Base-by-base conservation (phyloP, 23 tunicate species). In the Ciona savignyi region DNA sequence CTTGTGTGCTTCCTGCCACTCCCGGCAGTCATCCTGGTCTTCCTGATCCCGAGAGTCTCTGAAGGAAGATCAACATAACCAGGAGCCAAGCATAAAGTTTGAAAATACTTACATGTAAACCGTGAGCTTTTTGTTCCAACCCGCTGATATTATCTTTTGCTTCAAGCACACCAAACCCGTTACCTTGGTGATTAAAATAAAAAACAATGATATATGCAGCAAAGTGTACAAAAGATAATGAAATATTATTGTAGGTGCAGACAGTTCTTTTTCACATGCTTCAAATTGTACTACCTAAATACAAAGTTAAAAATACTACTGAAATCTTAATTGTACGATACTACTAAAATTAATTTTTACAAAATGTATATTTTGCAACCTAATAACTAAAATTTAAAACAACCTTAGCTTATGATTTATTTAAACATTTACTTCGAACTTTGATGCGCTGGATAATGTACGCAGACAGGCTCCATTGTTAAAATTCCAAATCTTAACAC, bases 401-500 rank as follows among this genome's bases (percentile, higher is more conserved):
- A n/a, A n/a, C n/a, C n/a, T n/a, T n/a, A n/a, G n/a, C n/a, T n/a
- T n/a, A n/a, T n/a, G n/a, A n/a, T n/a, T n/a, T 9, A 63, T 63
- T 25, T 63, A 63, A 4, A 63, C 28, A n/a, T 22, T 32, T 70
- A 91, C 97, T 82, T 91, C 97, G 0, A 73, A 62, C 27, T 71
- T 75, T 31, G 82, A 76, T 65, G 63, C 83, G 0, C 33, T 32
- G 23, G 70, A n/a, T 6, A 91, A 74, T 15, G 80, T 85, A 61
- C 74, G 70, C 67, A 91, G 56, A 34, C 91, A 80, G n/a, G 86
- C 83, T 6, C 97, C 97, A 62, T 91, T 91, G 63, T 85, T 91
- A 35, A 84, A 91, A 64, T 91, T 91, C 97, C 97, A 91, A 1
- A 91, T 72, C 32, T 80, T 91, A 3, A 91, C 81, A 4, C 86